Conservation (phyloP, 2,888 invertebrate species). For the Galerucella pusilla region DNA sequence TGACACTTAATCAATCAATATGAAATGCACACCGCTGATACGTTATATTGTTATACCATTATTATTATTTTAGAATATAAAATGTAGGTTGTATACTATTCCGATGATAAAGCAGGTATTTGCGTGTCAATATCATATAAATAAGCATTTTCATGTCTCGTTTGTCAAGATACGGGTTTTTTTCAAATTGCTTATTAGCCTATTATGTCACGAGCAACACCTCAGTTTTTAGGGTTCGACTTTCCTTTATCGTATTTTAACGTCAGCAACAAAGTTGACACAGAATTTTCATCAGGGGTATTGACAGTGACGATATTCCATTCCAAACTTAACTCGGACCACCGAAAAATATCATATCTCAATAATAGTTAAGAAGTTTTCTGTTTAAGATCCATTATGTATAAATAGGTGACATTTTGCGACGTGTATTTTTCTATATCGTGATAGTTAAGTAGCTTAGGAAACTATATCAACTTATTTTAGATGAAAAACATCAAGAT, state of each 20-base stretch:
- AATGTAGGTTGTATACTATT: conserved; percentile 17
- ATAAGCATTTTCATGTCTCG: conserved; percentile 47
- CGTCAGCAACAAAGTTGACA: neutral
- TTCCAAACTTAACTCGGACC: too few species aligned
- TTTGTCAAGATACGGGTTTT: conserved; percentile 45
- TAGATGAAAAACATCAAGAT: conserved; percentile 13
- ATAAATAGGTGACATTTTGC: neutral
- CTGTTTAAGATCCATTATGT: neutral
- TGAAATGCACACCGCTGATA: conserved; percentile 7
- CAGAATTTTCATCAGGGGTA: too few species aligned
- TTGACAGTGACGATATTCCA: too few species aligned
- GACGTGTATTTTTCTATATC: conserved; percentile 2
- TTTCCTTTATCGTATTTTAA: conserved; percentile 33
- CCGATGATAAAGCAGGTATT: conserved; percentile 35
- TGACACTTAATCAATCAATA: conserved; percentile 20
- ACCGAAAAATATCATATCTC: too few species aligned
- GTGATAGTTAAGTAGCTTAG: conserved; percentile 25
- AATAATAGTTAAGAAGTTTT: too few species aligned
- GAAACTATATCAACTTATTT: conserved; percentile 22
- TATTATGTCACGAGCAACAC: conserved; percentile 47
- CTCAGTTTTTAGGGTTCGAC: conserved; percentile 36
- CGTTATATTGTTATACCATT: neutral
- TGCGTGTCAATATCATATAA: conserved; percentile 45
- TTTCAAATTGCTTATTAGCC: conserved; percentile 47
- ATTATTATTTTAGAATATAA: conserved; percentile 4